Base-by-base conservation (phyloP, 2,797 vertebrate species). In the Carapus acus region DNA sequence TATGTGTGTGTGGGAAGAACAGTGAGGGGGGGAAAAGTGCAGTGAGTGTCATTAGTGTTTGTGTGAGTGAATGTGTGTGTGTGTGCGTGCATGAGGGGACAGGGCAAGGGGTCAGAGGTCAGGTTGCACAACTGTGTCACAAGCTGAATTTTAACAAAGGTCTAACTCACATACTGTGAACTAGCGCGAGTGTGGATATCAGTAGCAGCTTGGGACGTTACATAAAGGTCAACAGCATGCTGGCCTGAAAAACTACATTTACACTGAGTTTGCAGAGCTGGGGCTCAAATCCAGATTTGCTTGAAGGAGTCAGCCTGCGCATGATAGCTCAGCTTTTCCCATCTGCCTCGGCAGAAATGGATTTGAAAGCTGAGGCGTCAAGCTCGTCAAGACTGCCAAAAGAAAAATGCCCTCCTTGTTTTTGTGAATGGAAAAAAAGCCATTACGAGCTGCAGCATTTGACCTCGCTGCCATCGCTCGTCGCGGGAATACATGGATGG, bases 11-110 rank as follows among this genome's bases (percentile, higher is more conserved):
- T 71, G 71, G 58, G 70, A 65, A 71, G 52, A 73, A 64, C 53
- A 65, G 65, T 79, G 77, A 83, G 70, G 61, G 71, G 68, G 67
- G 67, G 69, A 68, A 66, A 54, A 60, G 64, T 71, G 68, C 69
- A 67, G 68, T 65, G 70, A 64, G 64, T 71, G 65, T 73, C 64
- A 85, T 82, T 83, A 75, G 71, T 62, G 75, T 2, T 64, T 36
- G 24, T 27, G 24, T 27, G 24, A 5, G 78, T 85, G 79, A n/a
- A n/a, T n/a, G n/a, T n/a, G 75, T 2, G 66, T 36, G 24, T 27
- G 24, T 27, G 24, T 27, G 78, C 83, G 79, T 78, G 58, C 62
- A 54, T 67, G 69, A 49, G 48, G 19, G 38, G 62, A 57, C 61
- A 54, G 67, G 69, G 49, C 45, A n/a, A 34, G 59, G 61, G 67